Percentiles rank a stretch among this genome's conserved stretches.
Evolutionary conservation across 1,140 invertebrate species (phyloP).

Genomic region (Thalassaphorura encarpata): DNA sequence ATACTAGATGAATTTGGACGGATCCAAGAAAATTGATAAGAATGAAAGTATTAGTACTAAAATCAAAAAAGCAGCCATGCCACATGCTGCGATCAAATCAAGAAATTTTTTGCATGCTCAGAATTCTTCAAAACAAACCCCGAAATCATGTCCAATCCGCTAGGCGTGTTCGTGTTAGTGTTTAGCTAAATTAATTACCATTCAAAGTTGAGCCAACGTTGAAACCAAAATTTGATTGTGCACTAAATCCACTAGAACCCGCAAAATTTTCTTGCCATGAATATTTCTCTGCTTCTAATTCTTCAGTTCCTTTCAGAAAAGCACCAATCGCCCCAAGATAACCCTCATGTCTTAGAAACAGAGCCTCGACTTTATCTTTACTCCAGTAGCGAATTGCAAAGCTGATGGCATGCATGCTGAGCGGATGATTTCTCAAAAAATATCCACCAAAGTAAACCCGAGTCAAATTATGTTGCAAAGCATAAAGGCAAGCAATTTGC

Average conservation of each 20-base stretch:
- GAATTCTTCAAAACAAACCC: too few relatives aligned
- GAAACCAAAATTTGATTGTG: too few relatives aligned
- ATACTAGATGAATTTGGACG: too few relatives aligned
- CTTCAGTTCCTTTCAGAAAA: slow-evolving; percentile 59
- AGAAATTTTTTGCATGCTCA: too few relatives aligned
- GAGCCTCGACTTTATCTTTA: slow-evolving; percentile 55
- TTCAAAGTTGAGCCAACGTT: too few relatives aligned
- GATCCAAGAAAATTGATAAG: too few relatives aligned
- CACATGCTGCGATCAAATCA: too few relatives aligned
- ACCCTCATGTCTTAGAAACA: slow-evolving; percentile 66
- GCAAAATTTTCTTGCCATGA: slow-evolving; percentile 68
- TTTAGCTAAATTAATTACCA: too few relatives aligned
- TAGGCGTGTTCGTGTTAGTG: too few relatives aligned
- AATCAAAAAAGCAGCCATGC: too few relatives aligned
- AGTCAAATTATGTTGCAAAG: slow-evolving; percentile 52
- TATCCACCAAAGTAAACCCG: slow-evolving; percentile 67
- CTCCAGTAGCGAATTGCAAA: slow-evolving; percentile 69
- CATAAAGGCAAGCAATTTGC: slow-evolving; percentile 61
- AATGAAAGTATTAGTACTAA: too few relatives aligned
- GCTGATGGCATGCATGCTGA: slow-evolving; percentile 64
- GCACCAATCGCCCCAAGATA: slow-evolving; percentile 68
- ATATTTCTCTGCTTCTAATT: slow-evolving; percentile 49
- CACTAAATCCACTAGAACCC: slow-evolving; percentile 39
- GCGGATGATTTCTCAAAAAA: slow-evolving; percentile 61
- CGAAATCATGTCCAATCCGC: too few relatives aligned